Evolutionary conservation across 2,888 invertebrate species (phyloP), one percentile per base, ranked within the genome.

Genomic region (Eupithecia centaureata): DNA sequence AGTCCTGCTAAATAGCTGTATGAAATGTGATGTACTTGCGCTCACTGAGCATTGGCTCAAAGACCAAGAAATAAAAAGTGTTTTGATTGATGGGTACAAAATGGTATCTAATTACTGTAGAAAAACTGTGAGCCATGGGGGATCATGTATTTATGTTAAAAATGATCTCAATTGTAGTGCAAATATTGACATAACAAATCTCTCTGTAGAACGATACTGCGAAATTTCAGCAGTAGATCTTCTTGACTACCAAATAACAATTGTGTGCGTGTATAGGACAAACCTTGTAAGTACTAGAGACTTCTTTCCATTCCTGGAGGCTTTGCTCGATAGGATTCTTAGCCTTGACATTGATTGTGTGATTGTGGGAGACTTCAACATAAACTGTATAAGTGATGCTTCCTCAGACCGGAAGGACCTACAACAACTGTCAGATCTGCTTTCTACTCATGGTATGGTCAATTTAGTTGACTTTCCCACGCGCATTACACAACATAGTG

Each of bases 291-390:
- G 28, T 7, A 35, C 42, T 1, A 62, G 33, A 10, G 54, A 35
- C 7, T 68, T 65, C 38, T 13, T 68, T 38, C 28, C 2, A 7
- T 15, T 25, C 1, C 54, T 68, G 30, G 62, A 68, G 27, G 32
- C 30, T 54, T 38, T 68, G 65, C 52, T 68, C 62, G 47, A 65
- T 25, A 68, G n/a, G n/a, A n/a, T n/a, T n/a, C n/a, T n/a, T n/a
- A n/a, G n/a, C n/a, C n/a, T n/a, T n/a, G n/a, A n/a, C n/a, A n/a
- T n/a, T n/a, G n/a, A n/a, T n/a, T n/a, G n/a, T n/a, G n/a, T n/a
- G n/a, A n/a, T n/a, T n/a, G n/a, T n/a, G n/a, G n/a, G n/a, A n/a
- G n/a, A n/a, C n/a, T n/a, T n/a, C n/a, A n/a, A n/a, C n/a, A n/a
- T 62, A 28, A 47, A 65, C 65, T 12, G 68, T n/a, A n/a, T n/a